Base-by-base conservation (phyloP, 2,113 vertebrate species). In the Diphyllodes magnificus region DNA sequence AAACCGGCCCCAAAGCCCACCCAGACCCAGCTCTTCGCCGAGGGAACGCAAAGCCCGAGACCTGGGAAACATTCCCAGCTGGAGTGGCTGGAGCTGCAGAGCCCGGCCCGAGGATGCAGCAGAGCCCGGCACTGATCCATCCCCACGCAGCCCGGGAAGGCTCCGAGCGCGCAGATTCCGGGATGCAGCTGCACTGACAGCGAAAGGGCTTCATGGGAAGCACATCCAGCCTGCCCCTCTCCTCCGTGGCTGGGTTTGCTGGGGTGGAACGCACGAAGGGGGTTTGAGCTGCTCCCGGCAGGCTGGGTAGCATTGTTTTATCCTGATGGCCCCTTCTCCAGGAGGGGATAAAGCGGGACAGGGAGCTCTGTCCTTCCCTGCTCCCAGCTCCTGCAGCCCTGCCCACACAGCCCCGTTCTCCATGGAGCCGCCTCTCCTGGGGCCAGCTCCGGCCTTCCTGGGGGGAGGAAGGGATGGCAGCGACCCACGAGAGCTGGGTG, bases 381-480 rank as follows among this genome's bases (percentile, higher is more conserved):
- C 59, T 40, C 33, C 9, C 14, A 10, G 18, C 22, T 4, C 57
- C 45, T 2, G 0, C 54, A 47, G 3, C 50, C 51, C 27, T 65
- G 42, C 54, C 33, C 51, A 13, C 9, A 2, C 18, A 37, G 8
- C 33, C 35, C 51, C n/a, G 9, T 6, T 31, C 18, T 0, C 54
- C 50, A 16, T 15, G 20, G 65, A 70, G 19, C 21, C 35, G n/a
- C 42, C 57, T 35, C 50, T 71, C 42, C 60, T 28, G 35, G 13
- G 4, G 42, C 0, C 0, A 8, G 39, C 19, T 37, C 15, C 0
- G 13, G 30, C 4, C 1, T 21, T 68, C 17, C 15, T 7, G 16
- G 6, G 22, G 8, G 23, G 16, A 23, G 24, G 1, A 9, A 40
- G 30, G 0, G 6, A 23, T 1, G 17, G 10, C 37, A 61, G 40